Evolutionary conservation across 2,888 invertebrate genomes (phyloP), one percentile per base, ranked within the genome.

Genomic region (Drosophila macrothrix): DNA sequence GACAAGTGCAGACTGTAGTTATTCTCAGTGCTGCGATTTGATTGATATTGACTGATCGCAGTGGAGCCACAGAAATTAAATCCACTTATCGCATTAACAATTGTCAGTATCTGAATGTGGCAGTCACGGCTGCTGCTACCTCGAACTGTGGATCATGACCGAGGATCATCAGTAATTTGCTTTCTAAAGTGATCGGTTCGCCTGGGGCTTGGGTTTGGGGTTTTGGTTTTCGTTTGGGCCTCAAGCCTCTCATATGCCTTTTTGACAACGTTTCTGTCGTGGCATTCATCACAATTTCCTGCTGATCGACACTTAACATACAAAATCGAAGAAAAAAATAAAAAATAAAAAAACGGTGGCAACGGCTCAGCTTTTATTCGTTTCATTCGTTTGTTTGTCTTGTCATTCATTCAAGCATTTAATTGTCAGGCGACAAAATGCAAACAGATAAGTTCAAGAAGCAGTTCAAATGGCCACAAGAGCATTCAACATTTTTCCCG

Each of bases 391-490:
- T 70, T 67, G 68, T 78, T 87, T 86, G 83, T 80, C 78, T 83
- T 80, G 88, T 88, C 83, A 88, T 84, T 88, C 89, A 86, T 75
- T 83, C 74, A 80, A 85, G 77, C 88, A 84, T 84, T 84, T 84
- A 88, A 84, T 84, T 84, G 84, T 84, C 84, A 88, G 88, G 88
- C 84, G 84, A 84, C 88, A 84, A 84, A 84, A 88, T 83, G 84
- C 84, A 88, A 86, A 88, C 88, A 83, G 88, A 85, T 86, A 83
- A 86, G 87, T 78, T 79, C 78, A 78, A 78, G 76, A 80, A 80
- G 76, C 78, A 67, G 79, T 79, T 79, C 81, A 79, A 79, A 79
- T 73, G 58, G 71, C 54, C 78, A 78, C 78, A 74, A 73, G 75
- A 79, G 71, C 55, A 49, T 59, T 68, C 67, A 77, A 66, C 80